These are phyloP conservation scores for Torymus auratus DNA, from an alignment of 2,888 invertebrate species.

Conservation along the genomic window DNA sequence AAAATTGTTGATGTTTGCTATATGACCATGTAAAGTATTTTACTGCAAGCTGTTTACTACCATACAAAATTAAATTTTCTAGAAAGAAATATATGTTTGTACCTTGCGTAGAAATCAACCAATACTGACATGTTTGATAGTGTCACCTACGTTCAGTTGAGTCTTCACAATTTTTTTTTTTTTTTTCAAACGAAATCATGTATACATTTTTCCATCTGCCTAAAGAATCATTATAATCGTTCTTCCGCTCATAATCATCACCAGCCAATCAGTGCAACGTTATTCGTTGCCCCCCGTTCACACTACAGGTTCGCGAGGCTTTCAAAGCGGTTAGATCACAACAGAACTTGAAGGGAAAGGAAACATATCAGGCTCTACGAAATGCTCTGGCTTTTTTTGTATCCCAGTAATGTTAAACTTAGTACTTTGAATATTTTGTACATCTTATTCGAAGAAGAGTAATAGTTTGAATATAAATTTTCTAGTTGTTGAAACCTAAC, in stretches of 20 bases:
- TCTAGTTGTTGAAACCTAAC: too few species aligned
- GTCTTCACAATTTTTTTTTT: background rate
- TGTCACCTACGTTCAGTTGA: conserved; percentile 32
- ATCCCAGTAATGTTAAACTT: background rate
- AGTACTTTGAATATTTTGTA: too few species aligned
- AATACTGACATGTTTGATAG: background rate
- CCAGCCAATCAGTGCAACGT: background rate
- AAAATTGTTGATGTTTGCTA: too few species aligned
- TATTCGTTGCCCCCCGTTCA: conserved; percentile 25
- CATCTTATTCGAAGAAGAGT: too few species aligned
- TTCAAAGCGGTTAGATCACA: conserved; percentile 2
- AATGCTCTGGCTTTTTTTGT: conserved; percentile 21
- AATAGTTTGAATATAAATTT: too few species aligned
- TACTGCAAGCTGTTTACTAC: too few species aligned
- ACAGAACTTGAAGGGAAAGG: background rate
- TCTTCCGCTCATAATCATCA: conserved; percentile 31
- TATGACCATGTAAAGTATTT: too few species aligned
- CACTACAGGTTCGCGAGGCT: conserved; percentile 8
- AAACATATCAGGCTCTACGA: conserved; percentile 36
- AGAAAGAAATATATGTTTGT: background rate
- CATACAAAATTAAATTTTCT: too few species aligned
- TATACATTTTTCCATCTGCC: conserved; percentile 1
- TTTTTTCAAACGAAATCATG: background rate
- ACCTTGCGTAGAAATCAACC: background rate
- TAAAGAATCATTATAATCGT: conserved; percentile 6